These are phyloP conservation scores for Carassius gibelio DNA, from an alignment of 2,113 vertebrate genomes.

Conservation along the genomic window DNA sequence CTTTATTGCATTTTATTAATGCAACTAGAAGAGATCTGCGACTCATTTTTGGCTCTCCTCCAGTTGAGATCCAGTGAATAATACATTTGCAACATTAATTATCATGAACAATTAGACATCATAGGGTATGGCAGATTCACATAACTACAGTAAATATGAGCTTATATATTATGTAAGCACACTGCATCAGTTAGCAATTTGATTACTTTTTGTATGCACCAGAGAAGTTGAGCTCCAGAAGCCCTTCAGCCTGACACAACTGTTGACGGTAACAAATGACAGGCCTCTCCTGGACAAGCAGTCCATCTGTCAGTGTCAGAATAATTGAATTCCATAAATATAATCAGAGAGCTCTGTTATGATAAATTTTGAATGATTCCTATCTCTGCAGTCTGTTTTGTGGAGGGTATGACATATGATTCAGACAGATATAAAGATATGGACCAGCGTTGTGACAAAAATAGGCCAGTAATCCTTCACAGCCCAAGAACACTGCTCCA, in stretches of 20 bases:
- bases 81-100: background rate
- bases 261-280: conserved; percentile 73
- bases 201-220: conserved; percentile 57
- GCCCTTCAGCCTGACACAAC: conserved; percentile 65
- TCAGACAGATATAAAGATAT: conserved; percentile 50
- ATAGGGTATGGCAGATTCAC: background rate
- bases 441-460: conserved; percentile 5
- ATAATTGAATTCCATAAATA: conserved; percentile 79
- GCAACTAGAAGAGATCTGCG: background rate
- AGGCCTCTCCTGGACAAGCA: conserved; percentile 64
- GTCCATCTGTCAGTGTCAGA: conserved; percentile 77
- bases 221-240: conserved; percentile 57
- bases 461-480: conserved; percentile 25
- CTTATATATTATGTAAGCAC: background rate
- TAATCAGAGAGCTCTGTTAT: conserved; percentile 74
- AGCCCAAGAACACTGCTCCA: conserved; percentile 7
- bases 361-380: conserved; percentile 63
- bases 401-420: conserved; percentile 47
- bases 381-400: conserved; percentile 53
- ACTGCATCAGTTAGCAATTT: conserved; percentile 13
- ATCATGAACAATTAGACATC: background rate
- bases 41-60: background rate
- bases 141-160: background rate
- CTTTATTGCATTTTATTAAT: background rate
- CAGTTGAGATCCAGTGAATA: background rate